phyloP scores from a whole-genome alignment of 2,888 invertebrate species.

The Philereme transversata region DNA sequence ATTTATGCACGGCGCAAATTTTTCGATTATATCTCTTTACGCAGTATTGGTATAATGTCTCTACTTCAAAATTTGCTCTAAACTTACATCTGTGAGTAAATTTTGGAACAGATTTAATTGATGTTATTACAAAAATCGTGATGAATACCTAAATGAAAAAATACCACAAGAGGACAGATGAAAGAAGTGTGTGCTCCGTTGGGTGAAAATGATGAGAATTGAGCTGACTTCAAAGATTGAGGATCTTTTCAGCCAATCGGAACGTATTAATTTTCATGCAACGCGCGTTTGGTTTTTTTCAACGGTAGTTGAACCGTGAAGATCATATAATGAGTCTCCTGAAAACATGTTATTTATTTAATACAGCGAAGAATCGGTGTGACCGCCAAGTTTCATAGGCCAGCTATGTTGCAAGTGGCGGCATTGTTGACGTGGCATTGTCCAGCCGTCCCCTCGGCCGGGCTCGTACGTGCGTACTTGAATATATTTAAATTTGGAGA shows the following conservation, averaged over 20 bases:
- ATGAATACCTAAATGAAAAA: no score
- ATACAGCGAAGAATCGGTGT: constrained; percentile 63
- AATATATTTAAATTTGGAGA: constrained; percentile 84
- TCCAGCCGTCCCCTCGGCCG: constrained; percentile 69
- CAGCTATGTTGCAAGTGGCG: constrained; percentile 72
- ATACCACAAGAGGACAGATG: no score
- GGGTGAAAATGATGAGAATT: neutral
- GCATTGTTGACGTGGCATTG: constrained; percentile 79
- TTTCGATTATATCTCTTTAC: no score
- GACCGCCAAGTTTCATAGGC: constrained; percentile 71
- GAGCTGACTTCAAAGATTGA: neutral
- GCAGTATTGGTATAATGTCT: no score
- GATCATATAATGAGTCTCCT: constrained; percentile 48
- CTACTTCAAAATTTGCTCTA: no score
- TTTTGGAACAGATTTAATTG: no score
- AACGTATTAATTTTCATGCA: constrained; percentile 24
- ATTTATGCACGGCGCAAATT: no score
- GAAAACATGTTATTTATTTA: constrained; percentile 58
- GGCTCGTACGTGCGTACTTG: constrained; percentile 82
- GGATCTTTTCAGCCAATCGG: constrained; percentile 5
- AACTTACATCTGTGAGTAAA: no score
- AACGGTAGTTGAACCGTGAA: constrained; percentile 48
- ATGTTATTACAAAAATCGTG: no score
- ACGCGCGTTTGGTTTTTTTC: constrained; percentile 42
- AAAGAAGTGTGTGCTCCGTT: no score